Conservation (phyloP, 2,888 invertebrate genomes). For the Hypomecis punctinalis region DNA sequence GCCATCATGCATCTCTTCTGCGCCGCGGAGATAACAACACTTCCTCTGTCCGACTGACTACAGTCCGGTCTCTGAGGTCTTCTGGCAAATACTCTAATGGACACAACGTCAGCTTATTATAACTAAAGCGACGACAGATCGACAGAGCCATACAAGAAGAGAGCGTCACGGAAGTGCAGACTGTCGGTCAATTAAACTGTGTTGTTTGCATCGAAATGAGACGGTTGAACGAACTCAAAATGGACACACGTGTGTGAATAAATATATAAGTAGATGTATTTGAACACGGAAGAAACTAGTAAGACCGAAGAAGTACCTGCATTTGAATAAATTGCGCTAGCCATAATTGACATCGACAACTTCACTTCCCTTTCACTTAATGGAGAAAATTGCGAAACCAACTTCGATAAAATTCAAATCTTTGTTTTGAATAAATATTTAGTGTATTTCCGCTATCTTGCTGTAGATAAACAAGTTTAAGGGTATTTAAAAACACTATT, state of each 20-base stretch:
- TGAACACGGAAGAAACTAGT: too few species aligned
- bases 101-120: conserved; percentile 73
- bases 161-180: conserved; percentile 40
- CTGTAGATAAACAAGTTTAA: too few species aligned
- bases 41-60: conserved; percentile 73
- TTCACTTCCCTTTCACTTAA: too few species aligned
- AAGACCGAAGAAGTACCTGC: too few species aligned
- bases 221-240: conserved; percentile 42
- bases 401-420: too few species aligned
- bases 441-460: too few species aligned
- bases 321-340: too few species aligned
- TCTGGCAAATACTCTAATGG: conserved; percentile 76
- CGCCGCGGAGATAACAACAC: conserved; percentile 75
- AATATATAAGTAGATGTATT: conserved; percentile 1
- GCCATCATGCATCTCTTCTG: conserved; percentile 70
- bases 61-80: conserved; percentile 70
- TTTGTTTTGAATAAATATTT: too few species aligned
- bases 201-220: conserved; percentile 56
- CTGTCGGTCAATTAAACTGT: conserved; percentile 52
- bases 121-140: conserved; percentile 54
- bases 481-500: too few species aligned
- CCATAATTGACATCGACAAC: too few species aligned
- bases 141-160: conserved; percentile 48
- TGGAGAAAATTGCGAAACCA: too few species aligned
- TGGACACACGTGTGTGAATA: conserved; percentile 40